phyloP scores from a whole-genome alignment of 2,888 invertebrate genomes.

The Drosophila kambysellisi region DNA sequence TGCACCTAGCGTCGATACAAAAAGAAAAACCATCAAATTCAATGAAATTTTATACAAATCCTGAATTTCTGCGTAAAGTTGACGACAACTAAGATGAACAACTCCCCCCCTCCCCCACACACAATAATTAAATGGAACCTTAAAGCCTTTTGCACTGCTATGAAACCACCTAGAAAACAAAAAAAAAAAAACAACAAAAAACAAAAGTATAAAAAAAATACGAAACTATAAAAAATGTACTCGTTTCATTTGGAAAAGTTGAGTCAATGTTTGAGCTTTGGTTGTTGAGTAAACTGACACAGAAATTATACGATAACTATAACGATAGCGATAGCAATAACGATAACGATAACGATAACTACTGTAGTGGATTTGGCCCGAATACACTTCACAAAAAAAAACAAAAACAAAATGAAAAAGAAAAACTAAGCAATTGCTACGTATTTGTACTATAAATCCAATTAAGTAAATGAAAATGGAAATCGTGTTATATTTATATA shows the following conservation, averaged over 20 bases:
- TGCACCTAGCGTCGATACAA: conserved; percentile 32
- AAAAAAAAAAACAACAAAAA: conserved; percentile 31
- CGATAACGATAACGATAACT: conserved; percentile 38
- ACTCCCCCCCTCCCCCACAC: conserved; percentile 27
- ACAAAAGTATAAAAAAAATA: conserved; percentile 3
- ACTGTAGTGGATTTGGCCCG: conserved; percentile 40
- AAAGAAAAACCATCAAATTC: neutral
- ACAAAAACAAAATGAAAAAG: neutral
- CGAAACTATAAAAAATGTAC: conserved; percentile 21
- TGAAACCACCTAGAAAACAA: conserved; percentile 72
- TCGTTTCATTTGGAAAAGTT: conserved; percentile 47
- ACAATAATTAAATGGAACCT: conserved; percentile 35
- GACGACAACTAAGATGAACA: conserved; percentile 1
- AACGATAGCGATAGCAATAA: conserved; percentile 28
- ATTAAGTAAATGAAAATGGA: conserved; percentile 34
- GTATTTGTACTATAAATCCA: conserved; percentile 58
- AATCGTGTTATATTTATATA: conserved; percentile 71
- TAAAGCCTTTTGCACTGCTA: conserved; percentile 78
- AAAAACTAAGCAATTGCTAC: conserved; percentile 70
- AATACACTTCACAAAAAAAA: conserved; percentile 36
- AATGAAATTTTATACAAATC: conserved; percentile 7
- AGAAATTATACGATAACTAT: conserved; percentile 51
- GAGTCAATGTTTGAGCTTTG: conserved; percentile 80
- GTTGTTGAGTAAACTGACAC: conserved; percentile 75
- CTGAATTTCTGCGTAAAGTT: conserved; percentile 12